Conservation (phyloP, 2,888 invertebrate species). For the Epistrophe eligans region DNA sequence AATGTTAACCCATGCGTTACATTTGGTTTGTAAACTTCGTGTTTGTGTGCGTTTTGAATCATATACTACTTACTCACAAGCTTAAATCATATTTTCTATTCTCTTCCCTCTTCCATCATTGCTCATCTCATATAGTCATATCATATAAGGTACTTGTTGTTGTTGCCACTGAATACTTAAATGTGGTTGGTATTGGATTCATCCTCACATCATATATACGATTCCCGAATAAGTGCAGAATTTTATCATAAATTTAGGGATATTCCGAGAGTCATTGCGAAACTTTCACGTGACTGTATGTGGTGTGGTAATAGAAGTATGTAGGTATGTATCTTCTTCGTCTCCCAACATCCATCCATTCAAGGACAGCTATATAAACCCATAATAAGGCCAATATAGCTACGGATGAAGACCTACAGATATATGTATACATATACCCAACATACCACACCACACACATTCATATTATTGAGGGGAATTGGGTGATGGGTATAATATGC, state of each 20-base stretch:
- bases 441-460: not conserved
- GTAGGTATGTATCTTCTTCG: conserved; percentile 19
- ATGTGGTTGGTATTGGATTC: conserved; percentile 28
- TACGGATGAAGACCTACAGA: conserved; percentile 22
- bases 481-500: not conserved
- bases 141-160: not conserved
- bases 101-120: not conserved
- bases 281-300: conserved; percentile 39
- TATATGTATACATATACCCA: not conserved
- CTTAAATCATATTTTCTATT: conserved; percentile 16
- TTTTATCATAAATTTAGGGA: conserved; percentile 59
- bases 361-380: not conserved
- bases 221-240: conserved; percentile 37
- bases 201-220: conserved; percentile 11
- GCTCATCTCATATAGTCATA: not conserved
- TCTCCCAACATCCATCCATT: conserved; percentile 1
- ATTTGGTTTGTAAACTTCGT: conserved; percentile 24
- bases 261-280: conserved; percentile 43
- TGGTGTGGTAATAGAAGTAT: not conserved
- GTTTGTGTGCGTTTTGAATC: conserved; percentile 2
- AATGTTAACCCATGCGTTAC: conserved; percentile 42
- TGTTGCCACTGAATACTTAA: no score
- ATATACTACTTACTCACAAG: conserved; percentile 21
- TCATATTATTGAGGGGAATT: not conserved
- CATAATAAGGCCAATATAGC: conserved; percentile 19